Evolutionary conservation across 2,113 vertebrate species (phyloP), one percentile per base, ranked within the genome.

Genomic region (Manacus vitellinus): DNA sequence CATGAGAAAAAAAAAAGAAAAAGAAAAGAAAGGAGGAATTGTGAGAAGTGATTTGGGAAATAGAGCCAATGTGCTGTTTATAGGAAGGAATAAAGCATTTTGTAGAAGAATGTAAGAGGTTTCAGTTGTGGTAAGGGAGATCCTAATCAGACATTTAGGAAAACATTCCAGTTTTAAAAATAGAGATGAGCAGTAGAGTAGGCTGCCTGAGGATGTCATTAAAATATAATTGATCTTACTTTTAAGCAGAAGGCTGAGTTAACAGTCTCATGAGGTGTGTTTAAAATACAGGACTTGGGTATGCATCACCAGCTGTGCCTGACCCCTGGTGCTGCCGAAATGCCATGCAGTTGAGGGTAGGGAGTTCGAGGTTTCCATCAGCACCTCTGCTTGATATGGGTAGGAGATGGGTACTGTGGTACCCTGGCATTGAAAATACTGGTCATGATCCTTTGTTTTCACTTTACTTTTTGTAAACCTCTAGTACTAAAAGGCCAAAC

Each of bases 311-410:
- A 23, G 10, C 52, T 7, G 6, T 41, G 25, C 1, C 0, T 19
- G 14, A 71, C 19, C 11, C 14, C n/a, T 37, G 12, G 19, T 35
- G n/a, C 41, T 74, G 20, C n/a, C 0, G 0, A 78, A 88, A 75
- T 5, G 3, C 6, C 1, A 1, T 0, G 0, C 0, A 0, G 31
- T 1, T 0, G 2, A 58, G 14, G 55, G 17, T 47, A 39, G 43
- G 52, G 66, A 68, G 37, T 24, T 1, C 1, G 7, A 25, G 15
- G 3, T 58, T 22, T 59, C 35, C 25, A 30, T 54, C 35, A 65
- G 20, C 31, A 54, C 56, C 8, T 8, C 11, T 5, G 4, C 28
- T 65, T 44, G 44, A 67, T 61, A n/a, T 9, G 16, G 46, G 41
- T 52, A 81, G 54, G 65, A 49, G 19, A 27, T 4, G 12, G 27